Evolutionary conservation across 1,140 invertebrate genomes (phyloP), one percentile per base, ranked within the genome.

Genomic region (Pseudomyrmex pallidus): DNA sequence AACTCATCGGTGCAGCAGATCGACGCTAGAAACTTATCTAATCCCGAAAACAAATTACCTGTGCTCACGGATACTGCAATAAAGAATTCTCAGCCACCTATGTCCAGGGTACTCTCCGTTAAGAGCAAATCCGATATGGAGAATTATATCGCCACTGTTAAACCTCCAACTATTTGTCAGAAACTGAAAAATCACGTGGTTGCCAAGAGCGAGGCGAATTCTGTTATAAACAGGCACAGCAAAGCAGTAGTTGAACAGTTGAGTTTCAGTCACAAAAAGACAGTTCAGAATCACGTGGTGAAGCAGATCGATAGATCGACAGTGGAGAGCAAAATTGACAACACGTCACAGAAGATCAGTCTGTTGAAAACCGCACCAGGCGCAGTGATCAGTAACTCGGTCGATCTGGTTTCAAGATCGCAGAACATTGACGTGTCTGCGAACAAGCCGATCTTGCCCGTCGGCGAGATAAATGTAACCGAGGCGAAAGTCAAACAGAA

Each of bases 401-500:
- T 76, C 68, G 87, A 92, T 61, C 88, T 91, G 83, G 63, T 88
- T 2, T 63, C 73, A 20, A 91, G 89, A 72, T 57, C 83, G 61
- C 80, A 82, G 85, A 89, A 22, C 52, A 54, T 85, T 17, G 90
- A 91, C 20, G 20, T 83, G 66, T n/a, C 76, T 1, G 46, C 68
- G 63, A 83, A 46, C n/a, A 94, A 93, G 46, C 85, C 92, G 7
- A 84, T 84, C 13, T 76, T 94, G 22, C 93, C 94, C 1, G 93
- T 94, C 10, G 94, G 92, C 1, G 94, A 95, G 20, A 92, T 94
- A 13, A 94, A 94, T 35, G 94, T 96, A 15, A 95, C 95, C 56
- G 95, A 96, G 88, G 95, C 95, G 13, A 95, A 96, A 85, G 95
- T 96, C n/a, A 96, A 96, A 82, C 95, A 96, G 84, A 94, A 95